Base-by-base conservation (phyloP, 2,797 vertebrate species). In the Sternotherus odoratus region DNA sequence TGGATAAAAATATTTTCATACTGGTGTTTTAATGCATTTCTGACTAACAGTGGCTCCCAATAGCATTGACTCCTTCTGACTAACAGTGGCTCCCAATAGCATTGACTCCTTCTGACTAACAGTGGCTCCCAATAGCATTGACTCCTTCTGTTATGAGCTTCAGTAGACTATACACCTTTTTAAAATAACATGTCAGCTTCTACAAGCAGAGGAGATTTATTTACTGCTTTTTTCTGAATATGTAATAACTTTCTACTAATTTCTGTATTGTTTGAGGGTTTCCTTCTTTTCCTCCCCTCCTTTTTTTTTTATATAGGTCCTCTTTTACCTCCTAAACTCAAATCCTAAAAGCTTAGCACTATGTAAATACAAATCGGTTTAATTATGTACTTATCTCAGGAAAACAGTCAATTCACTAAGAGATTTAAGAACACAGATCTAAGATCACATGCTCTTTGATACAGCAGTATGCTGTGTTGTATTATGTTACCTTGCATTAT, bases 281-380 rank as follows among this genome's bases (percentile, higher is more conserved):
- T 26, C 74, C 78, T 48, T 3, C 12, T 24, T 4, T 4, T 57
- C 12, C 16, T 3, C 23, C 1, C 2, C n/a, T 0, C 9, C 17
- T 23, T 2, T 21, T 50, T 39, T 12, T 16, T 2, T 30, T 57
- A 11, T 11, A 50, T 72, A 77, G 57, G 19, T 83, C 33, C 56
- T 50, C 24, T 72, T 30, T 53, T 21, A 36, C 36, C 51, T 54
- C 43, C 83, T 85, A 33, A 74, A 28, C 66, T 51, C 39, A 56
- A n/a, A 48, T 46, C 33, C 12, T 21, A 48, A 28, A 11, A 2
- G 26, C 28, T 46, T 23, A n/a, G n/a, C 23, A 33, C 4, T 30
- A 33, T 6, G 46, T 30, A 60, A 54, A 60, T 85, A 50, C 26
- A 26, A 69, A 66, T 66, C 56, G 33, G 39, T 72, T 83, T 78